phyloP scores from a whole-genome alignment of 2,888 invertebrate species.

The Mesorhabditis sp. region DNA sequence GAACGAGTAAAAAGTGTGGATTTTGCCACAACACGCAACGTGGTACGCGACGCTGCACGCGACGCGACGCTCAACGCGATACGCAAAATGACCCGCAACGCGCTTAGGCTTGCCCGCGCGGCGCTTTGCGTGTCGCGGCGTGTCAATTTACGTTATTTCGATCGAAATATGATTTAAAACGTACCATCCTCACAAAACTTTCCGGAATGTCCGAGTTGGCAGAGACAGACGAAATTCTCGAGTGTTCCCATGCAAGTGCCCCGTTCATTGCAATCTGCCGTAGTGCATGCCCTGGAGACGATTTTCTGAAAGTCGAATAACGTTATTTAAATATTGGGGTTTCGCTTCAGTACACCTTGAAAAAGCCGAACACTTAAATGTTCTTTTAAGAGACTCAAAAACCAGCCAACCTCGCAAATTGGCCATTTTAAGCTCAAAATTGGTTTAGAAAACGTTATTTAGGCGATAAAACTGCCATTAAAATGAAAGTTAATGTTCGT shows the following conservation, averaged over 20 bases:
- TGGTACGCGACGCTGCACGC: not conserved
- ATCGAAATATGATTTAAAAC: not conserved
- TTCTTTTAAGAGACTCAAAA: no score
- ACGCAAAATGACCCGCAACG: no score
- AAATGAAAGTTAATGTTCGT: not conserved
- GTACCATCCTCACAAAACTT: slow-evolving; percentile 49
- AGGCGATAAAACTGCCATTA: not conserved
- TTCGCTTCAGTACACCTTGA: no score
- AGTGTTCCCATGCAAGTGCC: slow-evolving; percentile 49
- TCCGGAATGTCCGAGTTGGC: slow-evolving; percentile 46
- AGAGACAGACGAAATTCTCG: slow-evolving; percentile 43
- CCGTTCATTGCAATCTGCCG: slow-evolving; percentile 44
- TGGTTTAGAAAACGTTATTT: not conserved
- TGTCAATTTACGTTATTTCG: no score
- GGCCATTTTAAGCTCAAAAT: not conserved
- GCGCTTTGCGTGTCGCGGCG: no score
- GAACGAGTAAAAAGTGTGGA: not conserved
- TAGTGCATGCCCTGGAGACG: slow-evolving; percentile 19
- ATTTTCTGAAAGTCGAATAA: not conserved
- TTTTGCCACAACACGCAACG: not conserved
- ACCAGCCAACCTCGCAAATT: no score
- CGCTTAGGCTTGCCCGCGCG: no score
- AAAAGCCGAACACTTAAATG: no score
- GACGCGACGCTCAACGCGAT: no score
- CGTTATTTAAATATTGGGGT: no score